phyloP scores from a whole-genome alignment of 2,888 invertebrate species.

The Drosophila leonis region DNA sequence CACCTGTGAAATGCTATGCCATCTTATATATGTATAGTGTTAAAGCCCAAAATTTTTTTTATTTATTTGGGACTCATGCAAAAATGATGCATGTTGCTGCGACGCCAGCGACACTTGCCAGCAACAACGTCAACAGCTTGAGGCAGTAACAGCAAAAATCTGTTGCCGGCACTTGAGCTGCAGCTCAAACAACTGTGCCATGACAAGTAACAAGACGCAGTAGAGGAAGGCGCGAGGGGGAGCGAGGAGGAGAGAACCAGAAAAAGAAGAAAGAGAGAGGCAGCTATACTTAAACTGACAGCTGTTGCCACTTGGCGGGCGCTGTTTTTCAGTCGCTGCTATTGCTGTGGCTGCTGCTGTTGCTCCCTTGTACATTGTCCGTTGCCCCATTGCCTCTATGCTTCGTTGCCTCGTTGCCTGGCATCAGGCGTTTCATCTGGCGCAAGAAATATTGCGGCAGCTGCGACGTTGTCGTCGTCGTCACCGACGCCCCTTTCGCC shows the following conservation, averaged over 20 bases:
- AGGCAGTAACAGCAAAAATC: conserved; percentile 65
- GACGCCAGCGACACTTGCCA: conserved; percentile 70
- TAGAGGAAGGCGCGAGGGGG: background rate
- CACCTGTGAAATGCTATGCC: conserved; percentile 58
- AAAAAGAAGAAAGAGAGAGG: conserved; percentile 2
- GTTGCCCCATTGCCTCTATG: conserved; percentile 33
- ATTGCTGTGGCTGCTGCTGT: conserved; percentile 21
- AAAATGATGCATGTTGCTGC: conserved; percentile 53
- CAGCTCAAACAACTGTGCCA: conserved; percentile 77
- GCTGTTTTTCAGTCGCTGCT: conserved; percentile 65
- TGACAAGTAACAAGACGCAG: conserved; percentile 71
- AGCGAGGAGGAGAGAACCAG: background rate
- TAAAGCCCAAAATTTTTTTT: conserved; percentile 6
- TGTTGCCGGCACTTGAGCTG: conserved; percentile 77
- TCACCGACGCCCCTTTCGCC: conserved; percentile 52
- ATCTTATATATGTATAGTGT: conserved; percentile 37
- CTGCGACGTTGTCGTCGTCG: conserved; percentile 58
- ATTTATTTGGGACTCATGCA: conserved; percentile 40
- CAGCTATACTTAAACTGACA: conserved; percentile 53
- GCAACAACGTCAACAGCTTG: conserved; percentile 41
- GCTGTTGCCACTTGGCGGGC: conserved; percentile 76
- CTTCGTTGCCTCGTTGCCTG: conserved; percentile 39
- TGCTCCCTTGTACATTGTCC: conserved; percentile 23
- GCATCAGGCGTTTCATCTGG: conserved; percentile 85
- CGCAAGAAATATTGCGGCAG: conserved; percentile 83